Conservation (phyloP, 2,888 invertebrate genomes). For the Trilocha varians region DNA sequence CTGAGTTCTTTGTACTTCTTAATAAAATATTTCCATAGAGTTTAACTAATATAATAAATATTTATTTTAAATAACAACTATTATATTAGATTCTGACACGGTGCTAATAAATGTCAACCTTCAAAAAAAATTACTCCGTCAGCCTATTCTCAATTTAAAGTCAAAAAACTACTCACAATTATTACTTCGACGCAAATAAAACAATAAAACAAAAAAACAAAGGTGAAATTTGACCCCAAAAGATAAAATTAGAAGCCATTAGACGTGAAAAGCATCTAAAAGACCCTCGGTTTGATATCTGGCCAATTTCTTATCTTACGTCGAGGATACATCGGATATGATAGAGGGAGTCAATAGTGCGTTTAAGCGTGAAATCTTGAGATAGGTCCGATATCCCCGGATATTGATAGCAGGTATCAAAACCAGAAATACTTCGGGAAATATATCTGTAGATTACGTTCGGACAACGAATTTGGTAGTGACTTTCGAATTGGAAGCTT, state of each 20-base stretch:
- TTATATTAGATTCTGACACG: too few species aligned
- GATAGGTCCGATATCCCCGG: conserved; percentile 57
- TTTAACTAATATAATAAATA: too few species aligned
- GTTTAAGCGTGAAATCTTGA: conserved; percentile 66
- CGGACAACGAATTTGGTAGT: conserved; percentile 1
- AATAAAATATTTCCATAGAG: too few species aligned
- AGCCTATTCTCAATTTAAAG: too few species aligned
- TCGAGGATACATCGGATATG: conserved; percentile 44
- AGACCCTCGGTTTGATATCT: conserved; percentile 46
- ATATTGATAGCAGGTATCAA: conserved; percentile 64
- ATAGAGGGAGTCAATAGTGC: conserved; percentile 57
- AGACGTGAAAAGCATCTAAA: conserved; percentile 26
- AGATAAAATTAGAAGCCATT: conserved; percentile 28
- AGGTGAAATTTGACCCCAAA: conserved; percentile 12
- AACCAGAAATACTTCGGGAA: conserved; percentile 51
- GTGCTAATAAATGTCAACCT: too few species aligned
- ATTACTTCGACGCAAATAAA: too few species aligned
- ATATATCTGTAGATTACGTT: conserved; percentile 42
- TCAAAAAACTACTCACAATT: too few species aligned
- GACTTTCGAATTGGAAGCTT: background rate
- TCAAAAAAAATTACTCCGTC: too few species aligned
- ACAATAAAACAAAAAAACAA: too few species aligned
- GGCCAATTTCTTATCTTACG: conserved; percentile 62
- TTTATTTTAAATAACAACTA: too few species aligned
- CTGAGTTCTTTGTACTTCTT: too few species aligned